Conservation (phyloP, 2,113 vertebrate species). For the Erythrolamprus reginae region DNA sequence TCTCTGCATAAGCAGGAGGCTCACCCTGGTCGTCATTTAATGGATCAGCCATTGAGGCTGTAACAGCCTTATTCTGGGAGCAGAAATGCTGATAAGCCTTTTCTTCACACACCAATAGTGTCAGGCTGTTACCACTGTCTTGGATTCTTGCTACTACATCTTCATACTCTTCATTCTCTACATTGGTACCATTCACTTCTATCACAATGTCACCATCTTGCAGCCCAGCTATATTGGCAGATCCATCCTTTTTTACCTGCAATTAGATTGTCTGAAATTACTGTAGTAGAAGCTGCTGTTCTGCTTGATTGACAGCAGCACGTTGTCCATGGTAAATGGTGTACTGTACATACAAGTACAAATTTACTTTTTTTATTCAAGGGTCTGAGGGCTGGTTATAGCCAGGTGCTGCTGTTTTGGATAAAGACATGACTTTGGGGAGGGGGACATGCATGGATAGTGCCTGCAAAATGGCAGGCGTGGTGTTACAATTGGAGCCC, state of each 20-base stretch:
- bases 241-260: conserved; percentile 77
- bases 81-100: conserved; percentile 75
- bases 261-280: conserved; percentile 6
- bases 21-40: conserved; percentile 30
- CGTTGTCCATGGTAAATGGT: background rate
- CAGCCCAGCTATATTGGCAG: conserved; percentile 78
- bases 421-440: background rate
- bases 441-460: background rate
- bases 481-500: background rate
- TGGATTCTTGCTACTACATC: conserved; percentile 78
- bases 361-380: background rate
- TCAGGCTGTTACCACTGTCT: conserved; percentile 66
- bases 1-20: conserved; percentile 31
- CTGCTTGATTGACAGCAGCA: background rate
- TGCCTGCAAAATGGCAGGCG: background rate
- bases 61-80: conserved; percentile 69
- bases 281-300: background rate
- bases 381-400: background rate
- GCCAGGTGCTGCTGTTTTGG: background rate
- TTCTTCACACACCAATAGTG: conserved; percentile 77
- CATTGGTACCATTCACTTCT: conserved; percentile 83
- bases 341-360: background rate
- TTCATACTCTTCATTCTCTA: conserved; percentile 74
- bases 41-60: conserved; percentile 64
- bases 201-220: conserved; percentile 79